Percentiles rank a stretch among this genome's conserved stretches.
phyloP scores from a whole-genome alignment of 1,140 invertebrate species.

The Druon quercuslanigerum region DNA sequence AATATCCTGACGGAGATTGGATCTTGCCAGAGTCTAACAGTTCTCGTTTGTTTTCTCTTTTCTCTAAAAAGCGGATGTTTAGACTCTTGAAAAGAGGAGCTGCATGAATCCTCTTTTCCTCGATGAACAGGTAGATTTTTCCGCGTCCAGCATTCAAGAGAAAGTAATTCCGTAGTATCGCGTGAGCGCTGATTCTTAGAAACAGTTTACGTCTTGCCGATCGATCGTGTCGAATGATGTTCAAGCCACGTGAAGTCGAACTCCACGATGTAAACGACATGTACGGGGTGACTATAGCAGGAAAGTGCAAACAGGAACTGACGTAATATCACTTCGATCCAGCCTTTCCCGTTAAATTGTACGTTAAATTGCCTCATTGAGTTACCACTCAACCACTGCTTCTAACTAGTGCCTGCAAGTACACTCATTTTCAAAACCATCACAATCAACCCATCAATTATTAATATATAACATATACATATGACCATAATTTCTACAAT shows the following conservation, averaged over 20 bases:
- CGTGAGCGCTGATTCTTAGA: constrained; percentile 5
- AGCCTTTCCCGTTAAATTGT: constrained; percentile 57
- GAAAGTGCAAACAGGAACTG: constrained; percentile 55
- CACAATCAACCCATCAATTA: neutral
- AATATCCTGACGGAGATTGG: constrained; percentile 13
- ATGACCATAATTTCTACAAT: neutral
- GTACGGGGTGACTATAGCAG: constrained; percentile 31
- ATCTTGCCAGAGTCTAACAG: neutral
- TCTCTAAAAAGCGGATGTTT: constrained; percentile 10
- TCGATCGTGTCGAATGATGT: constrained; percentile 9
- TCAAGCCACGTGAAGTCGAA: neutral
- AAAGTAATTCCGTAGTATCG: constrained; percentile 21
- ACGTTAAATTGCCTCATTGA: constrained; percentile 55
- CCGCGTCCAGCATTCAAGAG: constrained; percentile 2
- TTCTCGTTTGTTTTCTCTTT: neutral
- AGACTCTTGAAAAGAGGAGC: neutral
- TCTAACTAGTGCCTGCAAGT: neutral
- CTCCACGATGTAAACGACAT: constrained; percentile 25
- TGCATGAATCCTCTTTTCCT: neutral
- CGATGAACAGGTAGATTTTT: constrained; percentile 11
- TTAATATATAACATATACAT: neutral
- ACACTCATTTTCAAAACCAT: neutral
- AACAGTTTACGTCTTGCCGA: constrained; percentile 11
- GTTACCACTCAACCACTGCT: constrained; percentile 2
- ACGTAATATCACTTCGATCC: constrained; percentile 54